Base-by-base conservation (phyloP, 2,113 vertebrate species). In the Rhinolophus ferrumequinum region DNA sequence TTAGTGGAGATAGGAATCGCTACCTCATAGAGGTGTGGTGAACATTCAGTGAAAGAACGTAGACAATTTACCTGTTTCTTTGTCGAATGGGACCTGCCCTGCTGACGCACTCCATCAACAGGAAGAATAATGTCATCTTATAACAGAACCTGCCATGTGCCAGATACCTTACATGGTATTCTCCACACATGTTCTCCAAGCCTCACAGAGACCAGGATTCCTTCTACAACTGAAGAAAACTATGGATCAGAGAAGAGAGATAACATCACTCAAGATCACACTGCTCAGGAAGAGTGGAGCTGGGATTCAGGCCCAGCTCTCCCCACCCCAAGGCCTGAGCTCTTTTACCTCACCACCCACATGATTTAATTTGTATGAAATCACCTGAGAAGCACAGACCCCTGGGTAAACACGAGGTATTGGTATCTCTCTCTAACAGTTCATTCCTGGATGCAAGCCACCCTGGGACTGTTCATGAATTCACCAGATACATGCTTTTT, bases 151-250 rank as follows among this genome's bases (percentile, higher is more conserved):
- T 64, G 35, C 30, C 8, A 0, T 6, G 28, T 50, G 35, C 62
- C 0, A 16, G n/a, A 16, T 12, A 41, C 33, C 5, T 16, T 4
- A 8, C 30, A 28, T 0, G 0, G 62, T 2, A 8, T 15, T 44
- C 67, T 66, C 30, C 77, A 82, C 41, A 33, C 88, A 8, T 3
- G 26, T 50, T 35, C 41, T 80, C 64, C 38, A 30, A 56, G 22
- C 18, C 67, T 82, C 80, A 15, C 9, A 3, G 67, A 93, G 58
- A 60, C 3, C 3, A 56, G 90, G 66, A 81, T 62, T 69, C 66
- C 22, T 79, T 35, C 64, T 16, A 62, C 11, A 50, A 56, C 9
- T 11, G 67, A 66, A 41, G 47, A 56, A 67, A 76, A 69, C 19
- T 0, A 30, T 73, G 26, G 58, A 66, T 60, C 41, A n/a, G 58